phyloP scores from a whole-genome alignment of 2,888 invertebrate species.

The Cheilosia impressa region DNA sequence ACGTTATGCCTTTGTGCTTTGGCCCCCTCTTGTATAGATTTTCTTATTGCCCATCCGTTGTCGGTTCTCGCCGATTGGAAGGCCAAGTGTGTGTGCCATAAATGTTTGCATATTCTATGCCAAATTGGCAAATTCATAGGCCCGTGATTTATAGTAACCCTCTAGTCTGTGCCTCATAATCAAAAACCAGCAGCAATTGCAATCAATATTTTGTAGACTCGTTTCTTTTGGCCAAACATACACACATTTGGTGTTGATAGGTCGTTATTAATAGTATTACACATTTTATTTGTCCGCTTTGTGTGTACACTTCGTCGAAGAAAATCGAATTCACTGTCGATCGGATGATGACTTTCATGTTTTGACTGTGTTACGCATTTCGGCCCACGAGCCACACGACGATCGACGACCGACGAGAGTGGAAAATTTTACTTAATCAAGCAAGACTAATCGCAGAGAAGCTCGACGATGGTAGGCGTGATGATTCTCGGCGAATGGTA shows the following conservation, averaged over 20 bases:
- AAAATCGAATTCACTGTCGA: conserved; percentile 11
- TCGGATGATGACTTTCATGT: conserved; percentile 20
- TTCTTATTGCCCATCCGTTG: conserved; percentile 29
- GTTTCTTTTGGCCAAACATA: conserved; percentile 43
- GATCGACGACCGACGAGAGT: conserved; percentile 29
- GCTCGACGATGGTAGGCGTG: conserved; percentile 20
- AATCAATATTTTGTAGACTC: conserved; percentile 57
- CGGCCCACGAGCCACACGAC: conserved; percentile 28
- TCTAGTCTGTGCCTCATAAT: conserved; percentile 16
- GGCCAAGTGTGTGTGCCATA: conserved; percentile 71
- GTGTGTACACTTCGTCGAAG: conserved; percentile 13
- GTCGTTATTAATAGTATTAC: conserved; percentile 51
- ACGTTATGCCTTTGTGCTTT: conserved; percentile 1
- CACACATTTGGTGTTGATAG: conserved; percentile 36
- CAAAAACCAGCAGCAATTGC: conserved; percentile 16
- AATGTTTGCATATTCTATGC: conserved; percentile 65
- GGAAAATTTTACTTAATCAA: conserved; percentile 57
- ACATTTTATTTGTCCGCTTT: conserved; percentile 25
- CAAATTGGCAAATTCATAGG: conserved; percentile 64
- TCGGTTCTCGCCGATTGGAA: conserved; percentile 39
- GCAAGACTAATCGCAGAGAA: conserved; percentile 8
- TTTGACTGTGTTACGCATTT: conserved; percentile 36
- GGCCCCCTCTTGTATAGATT: conserved; percentile 28
- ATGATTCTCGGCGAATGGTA: background rate
- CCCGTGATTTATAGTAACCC: conserved; percentile 62